Percentiles rank a stretch among this genome's conserved stretches.
Conservation (phyloP, 2,888 invertebrate species). For the Pachymerium ferrugineum region DNA sequence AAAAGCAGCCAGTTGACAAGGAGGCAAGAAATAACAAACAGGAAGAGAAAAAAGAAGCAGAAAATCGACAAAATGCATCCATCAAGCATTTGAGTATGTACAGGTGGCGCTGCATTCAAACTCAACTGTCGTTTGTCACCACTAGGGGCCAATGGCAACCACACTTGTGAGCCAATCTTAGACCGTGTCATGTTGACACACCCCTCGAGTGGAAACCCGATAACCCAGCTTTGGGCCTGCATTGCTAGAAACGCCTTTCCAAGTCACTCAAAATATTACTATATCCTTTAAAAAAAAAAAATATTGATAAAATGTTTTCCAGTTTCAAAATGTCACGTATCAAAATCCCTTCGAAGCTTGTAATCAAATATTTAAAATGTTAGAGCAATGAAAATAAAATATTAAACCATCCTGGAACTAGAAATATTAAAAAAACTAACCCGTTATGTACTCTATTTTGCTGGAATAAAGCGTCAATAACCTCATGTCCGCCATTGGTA, state of each 20-base stretch:
- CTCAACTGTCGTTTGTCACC: constrained; percentile 12
- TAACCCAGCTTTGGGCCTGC: not conserved
- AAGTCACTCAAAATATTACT: constrained; percentile 6
- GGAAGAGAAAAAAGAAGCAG: not conserved
- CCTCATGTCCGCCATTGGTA: no score
- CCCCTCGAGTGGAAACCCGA: constrained; percentile 21
- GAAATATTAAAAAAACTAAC: no score
- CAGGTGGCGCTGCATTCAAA: constrained; percentile 21
- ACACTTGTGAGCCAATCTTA: constrained; percentile 21
- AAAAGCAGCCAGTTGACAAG: not conserved
- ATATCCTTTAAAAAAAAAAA: not conserved
- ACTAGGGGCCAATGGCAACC: constrained; percentile 21
- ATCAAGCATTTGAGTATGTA: constrained; percentile 15
- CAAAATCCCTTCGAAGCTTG: no score
- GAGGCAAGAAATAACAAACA: not conserved
- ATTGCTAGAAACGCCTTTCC: not conserved
- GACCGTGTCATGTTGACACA: constrained; percentile 18
- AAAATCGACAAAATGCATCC: constrained; percentile 14
- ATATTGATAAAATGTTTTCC: not conserved
- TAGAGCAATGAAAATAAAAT: no score
- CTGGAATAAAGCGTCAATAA: no score
- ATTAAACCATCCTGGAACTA: no score
- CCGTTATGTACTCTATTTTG: no score
- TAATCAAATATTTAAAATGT: no score
- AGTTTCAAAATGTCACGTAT: no score